Percentiles rank a stretch among this genome's conserved stretches.
These are phyloP conservation scores for Sylvia atricapilla DNA, from an alignment of 2,113 vertebrate genomes.

Conservation along the genomic window DNA sequence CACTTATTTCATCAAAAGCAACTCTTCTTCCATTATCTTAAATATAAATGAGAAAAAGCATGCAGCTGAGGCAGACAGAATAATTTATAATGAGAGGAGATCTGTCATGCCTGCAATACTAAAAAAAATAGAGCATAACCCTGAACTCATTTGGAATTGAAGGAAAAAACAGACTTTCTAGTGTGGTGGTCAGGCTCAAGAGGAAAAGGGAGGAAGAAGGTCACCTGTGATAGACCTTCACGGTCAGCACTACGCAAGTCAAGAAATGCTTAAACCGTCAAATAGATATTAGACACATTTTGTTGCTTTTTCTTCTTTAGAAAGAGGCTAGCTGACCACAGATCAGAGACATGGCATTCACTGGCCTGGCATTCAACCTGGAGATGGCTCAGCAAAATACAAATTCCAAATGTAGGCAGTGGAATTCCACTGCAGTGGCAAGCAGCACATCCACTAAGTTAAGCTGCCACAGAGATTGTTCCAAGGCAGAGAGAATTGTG, in stretches of 20 bases:
- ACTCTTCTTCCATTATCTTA: constrained; percentile 52
- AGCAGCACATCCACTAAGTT: background rate
- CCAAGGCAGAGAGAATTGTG: background rate
- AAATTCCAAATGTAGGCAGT: background rate
- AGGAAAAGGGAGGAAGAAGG: background rate
- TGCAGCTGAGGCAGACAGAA: constrained; percentile 27
- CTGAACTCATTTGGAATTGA: background rate
- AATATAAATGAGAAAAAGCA: constrained; percentile 58
- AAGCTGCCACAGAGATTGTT: background rate
- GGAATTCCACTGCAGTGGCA: background rate
- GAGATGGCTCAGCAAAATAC: background rate
- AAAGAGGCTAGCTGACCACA: background rate
- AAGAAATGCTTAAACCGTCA: background rate
- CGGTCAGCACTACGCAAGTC: background rate
- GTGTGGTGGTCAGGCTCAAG: background rate
- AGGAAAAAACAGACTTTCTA: background rate
- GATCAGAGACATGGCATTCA: background rate
- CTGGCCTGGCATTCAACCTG: background rate
- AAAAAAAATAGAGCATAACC: background rate
- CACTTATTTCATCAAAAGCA: constrained; percentile 32
- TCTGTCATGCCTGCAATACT: background rate
- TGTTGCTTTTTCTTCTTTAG: background rate
- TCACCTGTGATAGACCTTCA: background rate
- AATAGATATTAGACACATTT: background rate
- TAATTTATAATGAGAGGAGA: constrained; percentile 52